phyloP scores from a whole-genome alignment of 2,888 invertebrate species.

The Cerastis rubricosa region DNA sequence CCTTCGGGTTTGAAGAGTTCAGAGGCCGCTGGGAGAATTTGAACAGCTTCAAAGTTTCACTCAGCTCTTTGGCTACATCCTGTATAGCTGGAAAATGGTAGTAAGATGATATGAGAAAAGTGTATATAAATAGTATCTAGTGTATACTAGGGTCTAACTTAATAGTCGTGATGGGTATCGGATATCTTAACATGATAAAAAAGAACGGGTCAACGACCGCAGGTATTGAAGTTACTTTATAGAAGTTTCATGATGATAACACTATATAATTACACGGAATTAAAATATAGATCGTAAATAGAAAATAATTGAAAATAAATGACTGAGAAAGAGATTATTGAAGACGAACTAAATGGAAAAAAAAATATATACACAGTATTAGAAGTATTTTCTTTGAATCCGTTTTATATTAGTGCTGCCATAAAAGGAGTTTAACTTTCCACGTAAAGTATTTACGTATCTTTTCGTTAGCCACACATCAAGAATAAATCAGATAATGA shows the following conservation, averaged over 20 bases:
- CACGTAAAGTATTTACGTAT: too few species aligned
- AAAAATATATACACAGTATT: too few species aligned
- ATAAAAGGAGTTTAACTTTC: too few species aligned
- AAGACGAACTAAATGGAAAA: too few species aligned
- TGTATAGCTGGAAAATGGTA: constrained; percentile 91
- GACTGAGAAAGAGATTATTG: neutral
- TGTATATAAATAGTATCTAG: neutral
- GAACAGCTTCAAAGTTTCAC: constrained; percentile 93
- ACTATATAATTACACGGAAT: too few species aligned
- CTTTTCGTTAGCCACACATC: too few species aligned
- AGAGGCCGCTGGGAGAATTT: constrained; percentile 86
- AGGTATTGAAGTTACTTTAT: neutral
- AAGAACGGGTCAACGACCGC: neutral
- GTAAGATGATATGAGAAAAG: neutral
- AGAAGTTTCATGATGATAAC: too few species aligned
- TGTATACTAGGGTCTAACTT: neutral
- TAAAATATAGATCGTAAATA: too few species aligned
- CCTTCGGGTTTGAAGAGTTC: constrained; percentile 69
- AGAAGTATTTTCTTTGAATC: too few species aligned
- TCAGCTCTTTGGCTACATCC: constrained; percentile 92
- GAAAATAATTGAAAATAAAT: too few species aligned
- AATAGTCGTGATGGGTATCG: neutral
- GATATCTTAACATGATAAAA: neutral
- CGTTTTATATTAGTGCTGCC: too few species aligned
- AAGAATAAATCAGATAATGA: too few species aligned